Evolutionary conservation across 2,888 invertebrate genomes (phyloP).

Genomic region (Acleris holmiana): DNA sequence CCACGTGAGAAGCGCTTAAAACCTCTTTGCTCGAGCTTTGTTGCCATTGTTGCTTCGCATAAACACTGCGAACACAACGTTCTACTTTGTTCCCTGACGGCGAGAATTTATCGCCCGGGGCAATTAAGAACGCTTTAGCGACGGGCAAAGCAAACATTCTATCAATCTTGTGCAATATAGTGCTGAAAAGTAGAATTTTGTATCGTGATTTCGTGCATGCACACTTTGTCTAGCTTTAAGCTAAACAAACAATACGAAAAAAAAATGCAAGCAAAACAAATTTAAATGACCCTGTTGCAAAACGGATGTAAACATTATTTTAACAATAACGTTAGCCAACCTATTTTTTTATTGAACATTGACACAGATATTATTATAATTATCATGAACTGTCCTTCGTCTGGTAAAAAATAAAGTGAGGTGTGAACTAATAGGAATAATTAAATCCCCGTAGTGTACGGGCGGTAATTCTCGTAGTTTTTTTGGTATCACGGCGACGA

Average conservation of each 20-base stretch:
- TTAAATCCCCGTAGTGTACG: constrained; percentile 23
- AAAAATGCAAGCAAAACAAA: too few species aligned
- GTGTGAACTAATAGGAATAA: too few species aligned
- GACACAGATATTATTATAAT: too few species aligned
- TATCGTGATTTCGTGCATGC: constrained; percentile 32
- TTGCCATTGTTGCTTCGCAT: constrained; percentile 62
- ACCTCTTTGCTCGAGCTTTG: constrained; percentile 57
- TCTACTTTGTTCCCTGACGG: constrained; percentile 39
- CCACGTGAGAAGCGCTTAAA: constrained; percentile 72
- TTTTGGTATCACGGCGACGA: neutral
- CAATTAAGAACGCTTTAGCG: constrained; percentile 40
- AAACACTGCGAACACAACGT: constrained; percentile 50
- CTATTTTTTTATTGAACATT: too few species aligned
- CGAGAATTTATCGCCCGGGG: constrained; percentile 38
- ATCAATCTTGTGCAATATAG: constrained; percentile 37
- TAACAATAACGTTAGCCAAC: too few species aligned
- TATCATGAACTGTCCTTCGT: too few species aligned
- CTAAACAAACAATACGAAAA: too few species aligned
- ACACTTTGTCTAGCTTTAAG: constrained; percentile 4
- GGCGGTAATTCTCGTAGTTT: constrained; percentile 14
- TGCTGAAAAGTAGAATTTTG: constrained; percentile 32
- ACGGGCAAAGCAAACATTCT: constrained; percentile 40
- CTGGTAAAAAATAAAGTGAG: too few species aligned
- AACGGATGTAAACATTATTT: too few species aligned
- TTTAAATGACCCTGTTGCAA: too few species aligned